Conservation (phyloP, 2,888 invertebrate species). For the Pinctada fucata region DNA sequence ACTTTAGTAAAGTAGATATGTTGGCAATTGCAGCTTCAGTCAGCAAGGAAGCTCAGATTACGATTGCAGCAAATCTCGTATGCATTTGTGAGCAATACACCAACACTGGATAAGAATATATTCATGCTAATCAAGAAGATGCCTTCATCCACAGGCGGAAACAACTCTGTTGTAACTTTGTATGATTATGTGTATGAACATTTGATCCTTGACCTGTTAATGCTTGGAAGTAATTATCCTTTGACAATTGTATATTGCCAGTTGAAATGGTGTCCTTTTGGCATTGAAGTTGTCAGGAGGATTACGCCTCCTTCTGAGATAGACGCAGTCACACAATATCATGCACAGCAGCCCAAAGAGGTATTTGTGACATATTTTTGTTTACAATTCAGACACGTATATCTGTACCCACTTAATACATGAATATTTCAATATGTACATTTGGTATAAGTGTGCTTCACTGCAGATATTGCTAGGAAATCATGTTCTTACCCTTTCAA, state of each 20-base stretch:
- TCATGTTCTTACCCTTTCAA: no score
- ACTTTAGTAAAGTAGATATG: no score
- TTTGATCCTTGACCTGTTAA: background rate
- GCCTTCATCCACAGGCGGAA: background rate
- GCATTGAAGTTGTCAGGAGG: background rate
- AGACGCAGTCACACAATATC: background rate
- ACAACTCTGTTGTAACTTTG: background rate
- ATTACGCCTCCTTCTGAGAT: background rate
- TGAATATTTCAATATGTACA: no score
- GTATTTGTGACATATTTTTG: background rate
- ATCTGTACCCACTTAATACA: no score
- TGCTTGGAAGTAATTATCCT: background rate
- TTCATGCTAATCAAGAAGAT: background rate
- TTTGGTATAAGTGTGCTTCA: no score
- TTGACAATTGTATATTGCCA: slow-evolving; percentile 11
- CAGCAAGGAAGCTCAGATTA: slow-evolving; percentile 2
- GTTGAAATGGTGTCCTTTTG: slow-evolving; percentile 6
- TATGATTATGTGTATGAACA: background rate
- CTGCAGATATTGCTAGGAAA: no score
- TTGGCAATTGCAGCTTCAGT: slow-evolving; percentile 3
- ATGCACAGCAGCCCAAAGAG: slow-evolving; percentile 11
- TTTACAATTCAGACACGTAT: background rate
- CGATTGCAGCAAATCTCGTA: background rate
- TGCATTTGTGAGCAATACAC: background rate
- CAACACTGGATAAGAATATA: slow-evolving; percentile 2